Percentiles rank a stretch among this genome's conserved stretches.
These are phyloP conservation scores for Chelonus insularis DNA, from an alignment of 1,140 invertebrate species.

Conservation along the genomic window DNA sequence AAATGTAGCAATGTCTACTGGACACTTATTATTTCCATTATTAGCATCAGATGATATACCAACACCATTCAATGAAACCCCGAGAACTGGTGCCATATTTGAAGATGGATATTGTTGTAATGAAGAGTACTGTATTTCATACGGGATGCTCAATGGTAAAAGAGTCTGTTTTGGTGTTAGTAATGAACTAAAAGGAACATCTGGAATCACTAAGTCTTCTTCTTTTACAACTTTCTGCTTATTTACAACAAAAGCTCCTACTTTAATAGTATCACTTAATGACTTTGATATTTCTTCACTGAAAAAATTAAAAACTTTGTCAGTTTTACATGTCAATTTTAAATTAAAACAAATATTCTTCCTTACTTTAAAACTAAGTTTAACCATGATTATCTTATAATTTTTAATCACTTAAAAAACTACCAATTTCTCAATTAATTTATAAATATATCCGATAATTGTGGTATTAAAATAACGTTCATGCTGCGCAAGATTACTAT, in stretches of 20 bases:
- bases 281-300: slow-evolving; percentile 64
- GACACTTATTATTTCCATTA: slow-evolving; percentile 58
- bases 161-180: slow-evolving; percentile 57
- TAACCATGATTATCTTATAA: too few species aligned
- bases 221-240: slow-evolving; percentile 60
- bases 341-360: too few species aligned
- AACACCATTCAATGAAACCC: slow-evolving; percentile 22
- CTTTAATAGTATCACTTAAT: slow-evolving; percentile 68
- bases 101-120: slow-evolving; percentile 23
- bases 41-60: slow-evolving; percentile 45
- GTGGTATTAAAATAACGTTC: too few species aligned
- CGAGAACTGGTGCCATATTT: slow-evolving; percentile 25
- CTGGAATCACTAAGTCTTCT: slow-evolving; percentile 65
- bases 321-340: too few species aligned
- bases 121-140: slow-evolving; percentile 7
- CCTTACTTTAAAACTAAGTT: too few species aligned
- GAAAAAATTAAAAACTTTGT: slow-evolving; percentile 44
- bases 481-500: too few species aligned
- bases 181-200: slow-evolving; percentile 71
- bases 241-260: slow-evolving; percentile 72
- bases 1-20: slow-evolving; percentile 46
- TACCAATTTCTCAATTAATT: too few species aligned
- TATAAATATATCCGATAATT: too few species aligned
- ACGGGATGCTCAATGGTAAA: slow-evolving; percentile 41
- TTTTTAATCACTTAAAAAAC: too few species aligned